Conservation (phyloP, 2,113 vertebrate genomes). For the Piprites chloris region DNA sequence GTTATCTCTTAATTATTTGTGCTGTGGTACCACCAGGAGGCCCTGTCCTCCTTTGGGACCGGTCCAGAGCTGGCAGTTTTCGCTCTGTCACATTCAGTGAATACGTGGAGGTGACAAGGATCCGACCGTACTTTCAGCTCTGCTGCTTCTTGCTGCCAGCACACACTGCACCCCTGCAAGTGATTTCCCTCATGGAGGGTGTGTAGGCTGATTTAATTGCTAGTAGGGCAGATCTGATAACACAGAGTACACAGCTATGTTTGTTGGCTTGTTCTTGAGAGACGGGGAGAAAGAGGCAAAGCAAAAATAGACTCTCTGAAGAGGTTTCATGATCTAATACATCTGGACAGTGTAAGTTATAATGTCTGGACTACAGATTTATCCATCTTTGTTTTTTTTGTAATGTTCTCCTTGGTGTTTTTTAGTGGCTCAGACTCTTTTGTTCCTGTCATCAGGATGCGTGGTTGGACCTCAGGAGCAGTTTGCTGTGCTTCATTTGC, state of each 20-base stretch:
- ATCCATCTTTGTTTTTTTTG: neutral
- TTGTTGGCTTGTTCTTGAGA: neutral
- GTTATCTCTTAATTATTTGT: neutral
- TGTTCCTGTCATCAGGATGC: neutral
- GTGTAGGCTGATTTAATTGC: neutral
- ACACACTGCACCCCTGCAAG: neutral
- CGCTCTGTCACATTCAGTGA: neutral
- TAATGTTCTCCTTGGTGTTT: neutral
- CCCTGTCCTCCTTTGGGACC: neutral
- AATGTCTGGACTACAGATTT: neutral
- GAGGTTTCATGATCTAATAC: neutral
- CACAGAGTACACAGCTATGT: neutral
- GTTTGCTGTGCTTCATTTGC: neutral
- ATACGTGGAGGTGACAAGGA: neutral
- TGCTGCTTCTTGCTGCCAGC: neutral
- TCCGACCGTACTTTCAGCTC: neutral
- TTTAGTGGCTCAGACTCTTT: neutral
- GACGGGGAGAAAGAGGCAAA: neutral
- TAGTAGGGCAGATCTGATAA: neutral
- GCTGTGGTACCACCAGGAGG: neutral
- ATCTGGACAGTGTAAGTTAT: neutral
- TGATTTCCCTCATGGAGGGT: neutral
- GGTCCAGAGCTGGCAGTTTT: neutral
- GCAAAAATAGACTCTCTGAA: neutral
- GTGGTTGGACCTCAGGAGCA: neutral